Conservation (phyloP, 2,888 invertebrate genomes). For the Lithophane socia region DNA sequence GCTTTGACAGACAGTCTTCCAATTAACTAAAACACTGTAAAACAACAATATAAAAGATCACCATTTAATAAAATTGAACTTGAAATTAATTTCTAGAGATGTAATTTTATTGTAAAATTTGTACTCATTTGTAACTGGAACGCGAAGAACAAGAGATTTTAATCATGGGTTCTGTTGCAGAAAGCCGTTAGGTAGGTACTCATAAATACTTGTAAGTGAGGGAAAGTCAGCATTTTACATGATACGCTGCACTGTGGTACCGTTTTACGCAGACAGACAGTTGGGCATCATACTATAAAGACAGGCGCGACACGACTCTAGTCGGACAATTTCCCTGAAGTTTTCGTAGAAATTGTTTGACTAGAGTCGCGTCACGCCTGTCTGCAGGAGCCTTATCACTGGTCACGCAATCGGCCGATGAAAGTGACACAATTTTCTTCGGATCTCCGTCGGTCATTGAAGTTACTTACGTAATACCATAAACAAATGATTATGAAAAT, state of each 20-base stretch:
- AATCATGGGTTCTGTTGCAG: constrained; percentile 25
- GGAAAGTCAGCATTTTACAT: constrained; percentile 56
- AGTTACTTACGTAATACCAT: constrained; percentile 40
- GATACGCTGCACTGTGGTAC: constrained; percentile 31
- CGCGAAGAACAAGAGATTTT: constrained; percentile 37
- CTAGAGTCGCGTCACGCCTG: background rate
- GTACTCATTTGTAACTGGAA: constrained; percentile 20
- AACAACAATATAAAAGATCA: background rate
- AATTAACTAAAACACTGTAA: too few species aligned
- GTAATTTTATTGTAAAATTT: constrained; percentile 7
- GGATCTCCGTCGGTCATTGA: constrained; percentile 35
- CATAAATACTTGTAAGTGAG: constrained; percentile 33
- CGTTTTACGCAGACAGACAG: constrained; percentile 29
- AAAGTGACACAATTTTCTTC: constrained; percentile 54
- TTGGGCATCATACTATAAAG: constrained; percentile 11
- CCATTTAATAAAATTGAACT: background rate
- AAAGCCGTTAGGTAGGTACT: constrained; percentile 26
- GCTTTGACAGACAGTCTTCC: too few species aligned
- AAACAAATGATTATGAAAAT: constrained; percentile 42
- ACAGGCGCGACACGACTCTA: background rate
- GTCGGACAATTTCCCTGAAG: too few species aligned
- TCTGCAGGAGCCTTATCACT: background rate
- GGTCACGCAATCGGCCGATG: constrained; percentile 47
- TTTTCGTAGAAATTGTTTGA: background rate
- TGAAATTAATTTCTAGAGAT: background rate